These are phyloP conservation scores for Heliconius hewitsoni DNA, from an alignment of 1,140 invertebrate genomes.

Conservation along the genomic window DNA sequence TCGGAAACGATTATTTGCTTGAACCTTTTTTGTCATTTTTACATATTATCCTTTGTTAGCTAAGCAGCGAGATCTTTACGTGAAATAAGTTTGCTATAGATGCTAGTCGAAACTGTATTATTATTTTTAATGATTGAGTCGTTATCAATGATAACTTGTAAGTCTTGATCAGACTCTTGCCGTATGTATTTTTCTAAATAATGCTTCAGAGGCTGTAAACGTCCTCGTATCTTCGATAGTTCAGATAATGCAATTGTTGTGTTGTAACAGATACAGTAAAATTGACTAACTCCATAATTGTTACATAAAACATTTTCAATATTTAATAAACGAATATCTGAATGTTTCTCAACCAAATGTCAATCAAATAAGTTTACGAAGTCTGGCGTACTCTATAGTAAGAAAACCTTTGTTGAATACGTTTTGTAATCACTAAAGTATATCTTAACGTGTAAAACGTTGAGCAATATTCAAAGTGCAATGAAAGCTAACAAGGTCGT, in stretches of 20 bases:
- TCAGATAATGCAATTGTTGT: neutral
- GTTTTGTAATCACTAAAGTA: slow-evolving; percentile 4
- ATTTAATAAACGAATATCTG: neutral
- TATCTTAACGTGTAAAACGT: slow-evolving; percentile 5
- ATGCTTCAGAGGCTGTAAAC: neutral
- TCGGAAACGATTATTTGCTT: neutral
- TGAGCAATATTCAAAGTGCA: slow-evolving; percentile 16
- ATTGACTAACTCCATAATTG: neutral
- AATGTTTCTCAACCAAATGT: slow-evolving; percentile 7
- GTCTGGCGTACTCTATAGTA: slow-evolving; percentile 5
- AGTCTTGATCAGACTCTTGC: neutral
- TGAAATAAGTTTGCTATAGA: no score
- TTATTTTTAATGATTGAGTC: no score
- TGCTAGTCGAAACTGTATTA: no score
- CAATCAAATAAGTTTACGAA: slow-evolving; percentile 12
- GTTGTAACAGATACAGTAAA: neutral
- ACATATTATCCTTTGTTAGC: neutral
- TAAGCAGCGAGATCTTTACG: neutral
- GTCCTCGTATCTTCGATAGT: no score
- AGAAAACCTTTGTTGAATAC: neutral
- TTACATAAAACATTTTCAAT: neutral
- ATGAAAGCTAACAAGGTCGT: slow-evolving; percentile 26
- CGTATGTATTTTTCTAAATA: neutral
- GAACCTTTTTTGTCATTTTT: neutral
- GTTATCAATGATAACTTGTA: neutral